phyloP scores from a whole-genome alignment of 2,113 vertebrate species.

The Globicephala melas region DNA sequence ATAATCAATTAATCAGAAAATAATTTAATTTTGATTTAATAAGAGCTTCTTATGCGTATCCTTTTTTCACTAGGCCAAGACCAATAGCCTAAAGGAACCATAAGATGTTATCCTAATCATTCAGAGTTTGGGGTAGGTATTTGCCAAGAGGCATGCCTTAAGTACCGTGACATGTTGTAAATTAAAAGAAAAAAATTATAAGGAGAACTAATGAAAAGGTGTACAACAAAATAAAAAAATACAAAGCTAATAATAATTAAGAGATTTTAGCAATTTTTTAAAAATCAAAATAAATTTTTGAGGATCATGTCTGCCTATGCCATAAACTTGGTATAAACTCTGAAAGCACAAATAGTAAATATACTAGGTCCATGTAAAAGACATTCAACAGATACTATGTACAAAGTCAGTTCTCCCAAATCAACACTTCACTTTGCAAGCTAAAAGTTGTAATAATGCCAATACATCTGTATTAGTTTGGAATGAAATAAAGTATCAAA shows the following conservation, averaged over 20 bases:
- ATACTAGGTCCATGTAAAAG: neutral
- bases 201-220: neutral
- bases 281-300: conserved; percentile 3
- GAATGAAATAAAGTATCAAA: neutral
- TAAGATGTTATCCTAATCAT: conserved; percentile 3
- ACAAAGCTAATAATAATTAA: neutral
- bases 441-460: neutral
- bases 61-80: conserved; percentile 61
- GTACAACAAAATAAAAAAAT: neutral
- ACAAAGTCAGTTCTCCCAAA: neutral
- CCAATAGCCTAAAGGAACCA: conserved; percentile 35
- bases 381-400: neutral
- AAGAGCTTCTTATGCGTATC: neutral
- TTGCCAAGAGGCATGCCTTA: neutral
- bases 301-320: neutral
- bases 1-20: neutral
- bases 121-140: conserved; percentile 59
- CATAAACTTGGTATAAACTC: neutral
- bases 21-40: conserved; percentile 18
- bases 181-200: neutral
- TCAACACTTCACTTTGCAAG: neutral
- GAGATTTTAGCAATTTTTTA: neutral
- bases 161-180: neutral
- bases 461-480: neutral
- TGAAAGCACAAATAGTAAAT: neutral